Conservation (phyloP, 2,797 vertebrate species). For the Pelodytes ibericus region DNA sequence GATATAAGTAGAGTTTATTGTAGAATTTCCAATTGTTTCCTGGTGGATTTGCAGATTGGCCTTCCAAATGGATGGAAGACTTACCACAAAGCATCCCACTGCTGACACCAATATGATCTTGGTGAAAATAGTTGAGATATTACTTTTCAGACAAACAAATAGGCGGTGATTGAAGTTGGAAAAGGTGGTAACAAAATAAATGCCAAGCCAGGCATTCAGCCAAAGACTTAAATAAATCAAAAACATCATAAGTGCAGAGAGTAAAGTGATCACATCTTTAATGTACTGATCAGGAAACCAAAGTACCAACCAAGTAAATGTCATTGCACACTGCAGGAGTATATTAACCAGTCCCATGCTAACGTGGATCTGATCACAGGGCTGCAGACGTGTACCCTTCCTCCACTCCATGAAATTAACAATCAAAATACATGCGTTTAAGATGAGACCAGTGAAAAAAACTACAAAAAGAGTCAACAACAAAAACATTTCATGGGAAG, state of each 20-base stretch:
- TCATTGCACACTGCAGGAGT: background rate
- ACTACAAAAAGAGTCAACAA: too few species aligned
- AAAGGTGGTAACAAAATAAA: background rate
- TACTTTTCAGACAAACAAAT: constrained; percentile 7
- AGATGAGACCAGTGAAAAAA: background rate
- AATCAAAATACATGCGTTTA: background rate
- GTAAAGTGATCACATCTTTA: background rate
- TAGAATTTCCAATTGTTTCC: background rate
- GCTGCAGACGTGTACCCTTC: background rate
- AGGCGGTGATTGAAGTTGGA: background rate
- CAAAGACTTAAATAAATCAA: background rate
- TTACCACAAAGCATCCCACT: background rate
- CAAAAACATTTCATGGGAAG: too few species aligned
- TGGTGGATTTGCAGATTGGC: background rate
- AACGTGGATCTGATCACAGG: background rate
- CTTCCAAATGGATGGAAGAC: background rate
- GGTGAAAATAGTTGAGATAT: background rate
- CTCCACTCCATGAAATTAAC: background rate
- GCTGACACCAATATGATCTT: background rate
- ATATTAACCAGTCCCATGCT: constrained; percentile 16
- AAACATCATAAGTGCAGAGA: background rate
- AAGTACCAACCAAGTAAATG: background rate
- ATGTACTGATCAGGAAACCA: background rate
- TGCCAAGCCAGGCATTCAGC: constrained; percentile 9
- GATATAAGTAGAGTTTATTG: background rate